A percentile compares a stretch with the other conserved stretches of the same genome.
These are phyloP conservation scores for Caradrina kadenii DNA, from an alignment of 2,888 invertebrate species.

Conservation along the genomic window DNA sequence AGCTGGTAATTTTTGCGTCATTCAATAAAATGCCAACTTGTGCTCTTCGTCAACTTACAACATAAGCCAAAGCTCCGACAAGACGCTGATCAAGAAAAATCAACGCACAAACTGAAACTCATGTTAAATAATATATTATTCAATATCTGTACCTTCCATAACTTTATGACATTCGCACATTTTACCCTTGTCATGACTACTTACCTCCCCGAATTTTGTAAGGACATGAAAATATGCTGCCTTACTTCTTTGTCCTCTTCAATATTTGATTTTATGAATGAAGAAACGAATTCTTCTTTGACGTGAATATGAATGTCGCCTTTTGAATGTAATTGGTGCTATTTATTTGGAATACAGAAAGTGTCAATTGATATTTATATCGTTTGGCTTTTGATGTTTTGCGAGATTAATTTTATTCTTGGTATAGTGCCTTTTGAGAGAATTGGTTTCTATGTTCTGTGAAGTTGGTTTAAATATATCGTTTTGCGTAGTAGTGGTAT, in stretches of 20 bases:
- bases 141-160: constrained; percentile 50
- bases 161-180: constrained; percentile 57
- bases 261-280: constrained; percentile 59
- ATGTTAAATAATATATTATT: constrained; percentile 54
- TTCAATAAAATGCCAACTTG: neutral
- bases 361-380: neutral
- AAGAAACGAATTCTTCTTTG: constrained; percentile 20
- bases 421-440: no score
- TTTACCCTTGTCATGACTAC: constrained; percentile 57
- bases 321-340: constrained; percentile 30
- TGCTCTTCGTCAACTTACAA: no score
- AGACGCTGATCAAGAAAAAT: constrained; percentile 37
- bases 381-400: neutral
- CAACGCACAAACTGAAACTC: constrained; percentile 12
- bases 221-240: constrained; percentile 36
- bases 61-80: neutral
- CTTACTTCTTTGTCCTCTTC: constrained; percentile 49
- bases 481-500: no score
- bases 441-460: no score
- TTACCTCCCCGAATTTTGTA: constrained; percentile 48
- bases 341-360: constrained; percentile 3
- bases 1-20: neutral
- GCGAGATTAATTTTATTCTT: neutral
- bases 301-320: neutral
- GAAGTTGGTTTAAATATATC: no score